phyloP scores from a whole-genome alignment of 2,113 vertebrate genomes.

The Callionymus lyra region DNA sequence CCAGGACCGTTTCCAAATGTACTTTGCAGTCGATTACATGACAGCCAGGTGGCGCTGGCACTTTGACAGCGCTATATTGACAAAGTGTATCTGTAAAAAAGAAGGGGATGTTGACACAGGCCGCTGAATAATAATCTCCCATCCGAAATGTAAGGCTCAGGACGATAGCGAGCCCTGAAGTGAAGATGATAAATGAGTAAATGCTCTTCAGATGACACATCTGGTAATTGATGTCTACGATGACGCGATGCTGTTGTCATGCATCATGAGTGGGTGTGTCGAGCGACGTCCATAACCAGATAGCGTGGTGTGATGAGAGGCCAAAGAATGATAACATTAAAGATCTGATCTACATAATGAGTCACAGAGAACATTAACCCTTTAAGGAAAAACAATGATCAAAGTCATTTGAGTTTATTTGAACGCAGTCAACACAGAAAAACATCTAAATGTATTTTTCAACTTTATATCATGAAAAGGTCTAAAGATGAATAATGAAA shows the following conservation, averaged over 20 bases:
- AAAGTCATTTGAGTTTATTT: no score
- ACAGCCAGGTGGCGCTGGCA: conserved; percentile 57
- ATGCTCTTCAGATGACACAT: conserved; percentile 3
- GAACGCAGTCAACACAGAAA: no score
- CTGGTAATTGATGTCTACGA: conserved; percentile 14
- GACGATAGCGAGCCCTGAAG: conserved; percentile 16
- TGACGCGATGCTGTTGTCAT: conserved; percentile 22
- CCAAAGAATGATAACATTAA: no score
- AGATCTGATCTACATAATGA: no score
- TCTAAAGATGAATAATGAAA: no score
- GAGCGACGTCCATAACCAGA: conserved; percentile 10
- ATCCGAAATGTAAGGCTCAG: conserved; percentile 14
- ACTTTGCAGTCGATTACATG: conserved; percentile 63
- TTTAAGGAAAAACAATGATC: no score
- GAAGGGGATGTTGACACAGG: conserved; percentile 22
- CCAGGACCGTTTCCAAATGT: conserved; percentile 54
- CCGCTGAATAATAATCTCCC: conserved; percentile 31
- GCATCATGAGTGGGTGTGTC: conserved; percentile 8
- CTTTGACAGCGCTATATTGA: conserved; percentile 41
- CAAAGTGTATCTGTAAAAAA: conserved; percentile 51
- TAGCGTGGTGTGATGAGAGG: background rate
- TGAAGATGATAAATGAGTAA: conserved; percentile 21
- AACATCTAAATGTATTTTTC: no score
- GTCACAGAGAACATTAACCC: no score
- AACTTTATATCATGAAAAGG: no score